Conservation (phyloP, 2,797 vertebrate species). For the Neosilurus mollespiculum region DNA sequence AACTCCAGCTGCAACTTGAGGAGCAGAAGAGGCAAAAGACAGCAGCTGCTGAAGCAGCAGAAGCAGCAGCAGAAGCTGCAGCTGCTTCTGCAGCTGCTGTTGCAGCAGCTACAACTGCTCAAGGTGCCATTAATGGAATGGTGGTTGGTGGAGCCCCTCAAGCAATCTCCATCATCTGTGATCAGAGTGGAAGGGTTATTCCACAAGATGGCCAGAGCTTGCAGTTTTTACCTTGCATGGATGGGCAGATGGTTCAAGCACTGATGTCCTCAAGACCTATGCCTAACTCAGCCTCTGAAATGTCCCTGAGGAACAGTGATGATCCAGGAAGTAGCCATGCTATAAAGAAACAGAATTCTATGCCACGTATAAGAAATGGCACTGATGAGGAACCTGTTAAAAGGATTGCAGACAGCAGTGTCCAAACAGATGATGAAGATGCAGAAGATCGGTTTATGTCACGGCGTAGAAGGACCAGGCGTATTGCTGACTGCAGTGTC, state of each 20-base stretch:
- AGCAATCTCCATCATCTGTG: slow-evolving; percentile 79
- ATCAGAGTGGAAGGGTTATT: slow-evolving; percentile 82
- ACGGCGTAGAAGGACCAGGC: slow-evolving; percentile 84
- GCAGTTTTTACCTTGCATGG: slow-evolving; percentile 80
- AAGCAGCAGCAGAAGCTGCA: slow-evolving; percentile 81
- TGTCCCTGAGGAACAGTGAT: slow-evolving; percentile 88
- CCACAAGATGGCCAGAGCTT: slow-evolving; percentile 88
- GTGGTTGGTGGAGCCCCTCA: slow-evolving; percentile 77
- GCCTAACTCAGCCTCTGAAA: slow-evolving; percentile 92
- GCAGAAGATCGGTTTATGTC: slow-evolving; percentile 88
- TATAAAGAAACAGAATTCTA: slow-evolving; percentile 95
- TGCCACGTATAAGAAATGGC: slow-evolving; percentile 90
- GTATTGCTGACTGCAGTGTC: slow-evolving; percentile 94
- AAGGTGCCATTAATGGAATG: slow-evolving; percentile 85
- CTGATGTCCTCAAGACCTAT: slow-evolving; percentile 82
- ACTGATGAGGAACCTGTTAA: slow-evolving; percentile 82
- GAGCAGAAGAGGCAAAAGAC: slow-evolving; percentile 96
- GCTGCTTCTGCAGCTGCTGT: slow-evolving; percentile 81
- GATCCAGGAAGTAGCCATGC: slow-evolving; percentile 81
- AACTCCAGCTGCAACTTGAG: slow-evolving; percentile 95
- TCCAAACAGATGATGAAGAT: slow-evolving; percentile 98
- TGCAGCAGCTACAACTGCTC: slow-evolving; percentile 83
- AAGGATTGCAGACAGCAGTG: slow-evolving; percentile 90
- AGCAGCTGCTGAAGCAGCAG: slow-evolving; percentile 80
- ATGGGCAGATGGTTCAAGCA: slow-evolving; percentile 80